These are phyloP conservation scores for Leptonema lineaticorne DNA, from an alignment of 1,140 invertebrate genomes.

Conservation along the genomic window DNA sequence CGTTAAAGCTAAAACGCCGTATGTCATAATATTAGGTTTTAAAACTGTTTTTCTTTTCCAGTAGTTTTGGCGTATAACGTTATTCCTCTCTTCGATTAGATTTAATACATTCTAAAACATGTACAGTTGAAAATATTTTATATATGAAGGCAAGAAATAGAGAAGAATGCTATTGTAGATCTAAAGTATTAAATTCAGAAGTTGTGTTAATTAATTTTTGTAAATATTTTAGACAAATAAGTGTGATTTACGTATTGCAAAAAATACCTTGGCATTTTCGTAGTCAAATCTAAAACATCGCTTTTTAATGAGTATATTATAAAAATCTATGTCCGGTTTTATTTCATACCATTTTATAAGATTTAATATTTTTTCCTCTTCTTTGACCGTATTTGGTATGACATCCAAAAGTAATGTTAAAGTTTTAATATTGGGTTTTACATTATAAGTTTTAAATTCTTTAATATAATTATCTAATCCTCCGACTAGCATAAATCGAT, in stretches of 20 bases:
- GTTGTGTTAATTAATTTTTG: neutral
- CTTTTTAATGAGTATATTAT: conserved; percentile 83
- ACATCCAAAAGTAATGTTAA: conserved; percentile 74
- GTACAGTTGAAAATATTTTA: conserved; percentile 22
- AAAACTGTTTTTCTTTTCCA: conserved; percentile 56
- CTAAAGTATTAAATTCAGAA: neutral
- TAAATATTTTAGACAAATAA: neutral
- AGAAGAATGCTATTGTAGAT: too few relatives aligned
- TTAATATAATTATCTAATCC: conserved; percentile 72
- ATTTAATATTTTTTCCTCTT: conserved; percentile 67
- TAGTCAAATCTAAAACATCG: conserved; percentile 67
- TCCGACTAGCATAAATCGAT: conserved; percentile 78
- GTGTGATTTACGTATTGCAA: too few relatives aligned
- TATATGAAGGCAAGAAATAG: too few relatives aligned
- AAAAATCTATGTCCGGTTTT: conserved; percentile 76
- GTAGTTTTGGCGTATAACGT: conserved; percentile 45
- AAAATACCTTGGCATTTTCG: conserved; percentile 65
- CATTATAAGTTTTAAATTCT: conserved; percentile 66
- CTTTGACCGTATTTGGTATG: conserved; percentile 63
- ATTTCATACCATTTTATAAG: conserved; percentile 62
- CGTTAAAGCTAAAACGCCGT: conserved; percentile 78
- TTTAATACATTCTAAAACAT: conserved; percentile 61
- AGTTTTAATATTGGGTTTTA: conserved; percentile 76
- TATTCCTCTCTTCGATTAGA: conserved; percentile 58
- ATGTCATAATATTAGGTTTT: conserved; percentile 77